Conservation (phyloP, 92 coral and sea anemone genomes). For the Anthopleura xanthogrammica region DNA sequence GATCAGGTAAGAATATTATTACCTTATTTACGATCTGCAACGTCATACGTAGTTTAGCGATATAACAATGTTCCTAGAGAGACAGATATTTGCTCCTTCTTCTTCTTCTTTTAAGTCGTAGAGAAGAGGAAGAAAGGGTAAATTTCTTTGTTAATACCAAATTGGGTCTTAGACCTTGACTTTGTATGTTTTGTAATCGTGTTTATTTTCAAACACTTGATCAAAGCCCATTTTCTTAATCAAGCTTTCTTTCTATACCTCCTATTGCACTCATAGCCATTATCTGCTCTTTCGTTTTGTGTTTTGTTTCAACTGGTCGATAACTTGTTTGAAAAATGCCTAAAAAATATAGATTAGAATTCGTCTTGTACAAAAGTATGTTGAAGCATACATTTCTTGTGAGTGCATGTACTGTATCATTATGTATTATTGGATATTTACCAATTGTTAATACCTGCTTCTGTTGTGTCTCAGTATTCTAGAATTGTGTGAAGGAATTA, state of each 20-base stretch:
- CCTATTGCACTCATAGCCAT: background rate
- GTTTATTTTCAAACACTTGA: background rate
- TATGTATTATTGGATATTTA: background rate
- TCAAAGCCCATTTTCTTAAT: background rate
- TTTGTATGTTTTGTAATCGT: background rate
- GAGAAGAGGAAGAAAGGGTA: background rate
- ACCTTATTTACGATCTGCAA: conserved; percentile 21
- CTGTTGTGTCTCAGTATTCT: background rate
- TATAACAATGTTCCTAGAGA: background rate
- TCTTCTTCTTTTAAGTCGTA: background rate
- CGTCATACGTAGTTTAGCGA: conserved; percentile 34
- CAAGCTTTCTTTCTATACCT: background rate
- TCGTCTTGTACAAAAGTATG: background rate
- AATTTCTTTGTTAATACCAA: background rate
- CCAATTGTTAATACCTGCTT: background rate
- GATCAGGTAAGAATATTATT: conserved; percentile 67
- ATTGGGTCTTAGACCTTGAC: background rate
- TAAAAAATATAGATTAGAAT: background rate
- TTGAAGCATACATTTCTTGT: background rate
- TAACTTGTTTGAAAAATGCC: background rate
- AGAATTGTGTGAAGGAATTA: background rate
- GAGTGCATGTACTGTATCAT: background rate
- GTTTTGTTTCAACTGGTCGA: background rate
- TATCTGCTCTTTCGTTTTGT: background rate
- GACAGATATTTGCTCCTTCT: background rate